phyloP scores from a whole-genome alignment of 2,113 vertebrate species.

The Eclectus roratus region DNA sequence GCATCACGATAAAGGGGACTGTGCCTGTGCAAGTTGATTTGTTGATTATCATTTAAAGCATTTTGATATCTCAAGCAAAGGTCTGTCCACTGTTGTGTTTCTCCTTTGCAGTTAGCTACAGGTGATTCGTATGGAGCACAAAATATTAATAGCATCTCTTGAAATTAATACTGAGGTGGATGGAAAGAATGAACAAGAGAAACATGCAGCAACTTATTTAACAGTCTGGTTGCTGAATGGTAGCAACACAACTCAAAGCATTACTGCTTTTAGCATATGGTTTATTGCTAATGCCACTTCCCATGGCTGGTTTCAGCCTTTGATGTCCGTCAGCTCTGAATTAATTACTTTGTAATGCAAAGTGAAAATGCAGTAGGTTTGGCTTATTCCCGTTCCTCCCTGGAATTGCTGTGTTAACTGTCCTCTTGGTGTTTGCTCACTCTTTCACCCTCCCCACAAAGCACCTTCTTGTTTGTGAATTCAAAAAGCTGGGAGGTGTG shows the following conservation, averaged over 20 bases:
- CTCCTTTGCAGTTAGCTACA: neutral
- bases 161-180: conserved; percentile 18
- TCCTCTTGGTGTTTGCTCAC: neutral
- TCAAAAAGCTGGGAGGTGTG: neutral
- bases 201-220: conserved; percentile 40
- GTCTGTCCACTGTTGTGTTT: neutral
- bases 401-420: neutral
- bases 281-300: conserved; percentile 52
- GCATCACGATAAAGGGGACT: neutral
- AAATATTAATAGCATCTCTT: neutral
- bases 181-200: conserved; percentile 43
- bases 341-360: conserved; percentile 34
- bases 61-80: neutral
- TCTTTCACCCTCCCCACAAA: neutral
- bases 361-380: conserved; percentile 8
- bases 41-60: neutral
- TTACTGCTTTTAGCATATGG: conserved; percentile 54
- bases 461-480: conserved; percentile 1
- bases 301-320: conserved; percentile 43
- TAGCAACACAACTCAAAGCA: conserved; percentile 30
- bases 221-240: conserved; percentile 25
- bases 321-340: conserved; percentile 61
- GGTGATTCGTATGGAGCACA: neutral
- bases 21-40: neutral
- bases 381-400: neutral